phyloP scores from a whole-genome alignment of 2,113 vertebrate genomes.

The Tursiops truncatus region DNA sequence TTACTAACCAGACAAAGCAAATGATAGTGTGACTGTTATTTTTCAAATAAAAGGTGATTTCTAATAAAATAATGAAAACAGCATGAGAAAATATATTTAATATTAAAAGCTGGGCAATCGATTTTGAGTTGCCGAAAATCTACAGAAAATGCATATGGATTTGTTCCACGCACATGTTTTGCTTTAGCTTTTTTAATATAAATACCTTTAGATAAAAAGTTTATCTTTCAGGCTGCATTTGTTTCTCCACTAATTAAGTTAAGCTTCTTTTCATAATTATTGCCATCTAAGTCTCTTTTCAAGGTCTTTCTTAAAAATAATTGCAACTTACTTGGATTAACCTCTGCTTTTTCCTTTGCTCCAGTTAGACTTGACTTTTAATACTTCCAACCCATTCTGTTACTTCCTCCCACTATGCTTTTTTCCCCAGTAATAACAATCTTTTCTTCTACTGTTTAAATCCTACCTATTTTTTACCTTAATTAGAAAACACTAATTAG shows the following conservation, averaged over 20 bases:
- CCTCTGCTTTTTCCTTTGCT: not conserved
- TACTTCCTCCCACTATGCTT: not conserved
- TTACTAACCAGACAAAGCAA: not conserved
- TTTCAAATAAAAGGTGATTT: not conserved
- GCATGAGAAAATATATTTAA: not conserved
- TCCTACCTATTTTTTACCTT: not conserved
- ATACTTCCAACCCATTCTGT: not conserved
- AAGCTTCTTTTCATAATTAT: conserved; percentile 52
- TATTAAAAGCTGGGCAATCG: not conserved
- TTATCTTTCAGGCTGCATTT: conserved; percentile 59
- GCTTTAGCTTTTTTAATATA: conserved; percentile 48
- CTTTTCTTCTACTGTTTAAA: not conserved
- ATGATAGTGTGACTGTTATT: not conserved
- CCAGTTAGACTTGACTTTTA: not conserved
- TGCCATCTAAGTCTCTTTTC: conserved; percentile 6
- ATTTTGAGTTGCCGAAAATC: conserved; percentile 56
- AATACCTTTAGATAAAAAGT: not conserved
- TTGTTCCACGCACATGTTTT: conserved; percentile 26
- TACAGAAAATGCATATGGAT: conserved; percentile 52
- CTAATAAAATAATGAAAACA: not conserved
- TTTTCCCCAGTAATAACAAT: not conserved
- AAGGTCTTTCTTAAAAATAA: not conserved
- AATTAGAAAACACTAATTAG: not conserved
- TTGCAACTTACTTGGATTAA: not conserved
- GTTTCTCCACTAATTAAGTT: conserved; percentile 45